A percentile compares a stretch with the other conserved stretches of the same genome.
These are phyloP conservation scores for Thermophis baileyi DNA, from an alignment of 2,113 vertebrate species.

Conservation along the genomic window DNA sequence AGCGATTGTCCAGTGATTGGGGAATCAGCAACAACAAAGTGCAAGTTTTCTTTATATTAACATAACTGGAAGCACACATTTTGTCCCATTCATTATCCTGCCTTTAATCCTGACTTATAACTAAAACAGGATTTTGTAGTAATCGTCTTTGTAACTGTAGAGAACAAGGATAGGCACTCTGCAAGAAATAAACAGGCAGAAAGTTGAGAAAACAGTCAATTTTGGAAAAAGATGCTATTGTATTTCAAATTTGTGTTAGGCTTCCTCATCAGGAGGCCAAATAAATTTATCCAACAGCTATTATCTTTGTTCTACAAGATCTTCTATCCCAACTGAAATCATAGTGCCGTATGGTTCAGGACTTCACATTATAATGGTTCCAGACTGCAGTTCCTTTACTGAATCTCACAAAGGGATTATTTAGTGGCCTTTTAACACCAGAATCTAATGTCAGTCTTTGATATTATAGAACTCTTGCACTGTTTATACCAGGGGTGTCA, in stretches of 20 bases:
- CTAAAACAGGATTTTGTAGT: conserved; percentile 91
- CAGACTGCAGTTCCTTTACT: not conserved
- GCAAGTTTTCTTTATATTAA: conserved; percentile 25
- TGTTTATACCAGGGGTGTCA: not conserved
- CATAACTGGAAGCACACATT: not conserved
- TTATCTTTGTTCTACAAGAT: not conserved
- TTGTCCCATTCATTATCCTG: not conserved
- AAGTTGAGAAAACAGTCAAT: not conserved
- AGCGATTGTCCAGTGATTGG: not conserved
- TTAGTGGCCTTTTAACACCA: not conserved
- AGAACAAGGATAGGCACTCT: conserved; percentile 87
- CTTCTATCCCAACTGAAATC: not conserved
- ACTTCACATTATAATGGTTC: too few species aligned
- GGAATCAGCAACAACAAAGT: not conserved
- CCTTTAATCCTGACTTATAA: not conserved
- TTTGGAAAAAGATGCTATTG: not conserved
- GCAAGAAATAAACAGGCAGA: conserved; percentile 52
- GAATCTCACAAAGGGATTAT: not conserved
- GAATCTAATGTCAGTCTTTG: not conserved
- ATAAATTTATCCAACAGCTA: not conserved
- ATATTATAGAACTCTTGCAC: not conserved
- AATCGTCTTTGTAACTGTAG: conserved; percentile 93
- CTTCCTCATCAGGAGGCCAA: not conserved
- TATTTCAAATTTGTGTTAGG: not conserved
- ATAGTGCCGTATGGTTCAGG: not conserved